These are phyloP conservation scores for Zaprionus nigranus DNA, from an alignment of 1,140 invertebrate species.

Conservation along the genomic window DNA sequence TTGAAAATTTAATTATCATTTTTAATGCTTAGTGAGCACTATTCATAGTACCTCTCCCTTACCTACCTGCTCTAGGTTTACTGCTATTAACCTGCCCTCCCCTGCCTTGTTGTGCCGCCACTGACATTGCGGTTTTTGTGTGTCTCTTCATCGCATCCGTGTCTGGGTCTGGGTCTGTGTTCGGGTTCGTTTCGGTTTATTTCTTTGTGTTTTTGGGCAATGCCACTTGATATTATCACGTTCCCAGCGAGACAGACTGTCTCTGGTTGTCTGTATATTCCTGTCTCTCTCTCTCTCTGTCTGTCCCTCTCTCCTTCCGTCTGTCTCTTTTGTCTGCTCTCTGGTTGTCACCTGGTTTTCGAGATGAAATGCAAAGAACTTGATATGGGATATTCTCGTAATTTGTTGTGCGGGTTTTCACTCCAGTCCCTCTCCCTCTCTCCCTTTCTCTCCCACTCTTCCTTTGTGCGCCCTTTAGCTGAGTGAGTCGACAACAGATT, in stretches of 20 bases:
- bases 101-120: background rate
- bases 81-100: background rate
- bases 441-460: conserved; percentile 4
- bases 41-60: conserved; percentile 49
- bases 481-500: conserved; percentile 63
- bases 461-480: conserved; percentile 16
- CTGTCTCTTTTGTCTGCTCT: conserved; percentile 54
- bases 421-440: conserved; percentile 6
- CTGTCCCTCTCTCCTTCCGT: conserved; percentile 1
- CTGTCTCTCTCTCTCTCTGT: conserved; percentile 20
- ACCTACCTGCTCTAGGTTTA: background rate
- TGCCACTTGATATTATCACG: conserved; percentile 79
- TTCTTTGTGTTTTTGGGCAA: conserved; percentile 57
- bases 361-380: conserved; percentile 58
- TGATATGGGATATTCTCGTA: conserved; percentile 66
- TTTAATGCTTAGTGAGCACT: conserved; percentile 82
- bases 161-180: conserved; percentile 1
- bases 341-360: conserved; percentile 64
- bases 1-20: conserved; percentile 83
- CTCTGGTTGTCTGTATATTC: conserved; percentile 19
- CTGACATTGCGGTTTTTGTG: conserved; percentile 58
- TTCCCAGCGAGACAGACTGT: conserved; percentile 34
- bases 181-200: conserved; percentile 9
- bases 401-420: conserved; percentile 55
- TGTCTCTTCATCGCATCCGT: conserved; percentile 8